Percentiles rank a stretch among this genome's conserved stretches.
phyloP scores from a whole-genome alignment of 2,888 invertebrate genomes.

The Netelia inedita region DNA sequence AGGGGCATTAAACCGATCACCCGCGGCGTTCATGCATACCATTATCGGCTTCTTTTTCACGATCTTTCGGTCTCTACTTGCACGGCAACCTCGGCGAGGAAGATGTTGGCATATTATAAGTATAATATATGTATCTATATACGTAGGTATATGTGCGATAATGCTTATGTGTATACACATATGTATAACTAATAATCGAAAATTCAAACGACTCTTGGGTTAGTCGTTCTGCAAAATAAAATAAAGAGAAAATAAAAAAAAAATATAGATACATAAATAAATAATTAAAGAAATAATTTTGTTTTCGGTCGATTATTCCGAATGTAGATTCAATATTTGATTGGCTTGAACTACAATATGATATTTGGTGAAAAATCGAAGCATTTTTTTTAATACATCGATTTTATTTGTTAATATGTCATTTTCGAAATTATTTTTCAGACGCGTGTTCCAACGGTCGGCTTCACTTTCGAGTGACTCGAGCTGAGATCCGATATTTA shows the following conservation, averaged over 20 bases:
- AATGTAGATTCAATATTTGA: too few species aligned
- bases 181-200: too few species aligned
- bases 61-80: constrained; percentile 40
- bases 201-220: too few species aligned
- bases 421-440: neutral
- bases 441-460: neutral
- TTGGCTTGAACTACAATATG: too few species aligned
- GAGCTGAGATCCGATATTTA: constrained; percentile 49
- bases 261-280: too few species aligned
- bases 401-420: neutral
- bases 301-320: too few species aligned
- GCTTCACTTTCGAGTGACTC: constrained; percentile 5
- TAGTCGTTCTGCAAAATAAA: too few species aligned
- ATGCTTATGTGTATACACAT: neutral
- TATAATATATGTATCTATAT: constrained; percentile 1
- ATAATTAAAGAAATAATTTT: too few species aligned
- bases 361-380: too few species aligned
- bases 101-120: constrained; percentile 37
- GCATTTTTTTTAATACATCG: too few species aligned
- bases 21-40: constrained; percentile 77
- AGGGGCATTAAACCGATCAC: constrained; percentile 77
- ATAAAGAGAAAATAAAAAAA: too few species aligned
- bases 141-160: neutral
- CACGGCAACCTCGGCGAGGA: constrained; percentile 18
- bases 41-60: constrained; percentile 66